phyloP scores from a whole-genome alignment of 2,797 vertebrate species.

The Botia almorhae region DNA sequence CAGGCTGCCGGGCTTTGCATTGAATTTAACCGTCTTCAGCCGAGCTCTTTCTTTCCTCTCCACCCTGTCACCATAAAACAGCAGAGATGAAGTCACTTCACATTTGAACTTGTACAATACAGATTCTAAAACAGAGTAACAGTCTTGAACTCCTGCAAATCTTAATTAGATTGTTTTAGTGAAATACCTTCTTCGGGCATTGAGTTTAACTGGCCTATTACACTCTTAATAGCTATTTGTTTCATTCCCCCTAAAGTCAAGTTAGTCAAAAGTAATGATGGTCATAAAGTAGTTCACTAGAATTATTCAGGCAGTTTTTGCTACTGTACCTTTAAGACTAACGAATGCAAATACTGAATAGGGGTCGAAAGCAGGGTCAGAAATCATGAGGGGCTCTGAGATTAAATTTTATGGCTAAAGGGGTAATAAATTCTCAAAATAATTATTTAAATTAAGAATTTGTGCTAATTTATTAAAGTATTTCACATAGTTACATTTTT shows the following conservation, averaged over 20 bases:
- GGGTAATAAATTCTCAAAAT: neutral
- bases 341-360: neutral
- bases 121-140: no score
- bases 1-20: conserved; percentile 90
- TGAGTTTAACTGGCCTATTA: no score
- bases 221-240: no score
- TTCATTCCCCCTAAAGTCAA: no score
- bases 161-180: no score
- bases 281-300: neutral
- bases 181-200: no score
- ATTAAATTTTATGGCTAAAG: neutral
- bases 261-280: neutral
- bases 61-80: conserved; percentile 78
- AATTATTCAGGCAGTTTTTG: neutral
- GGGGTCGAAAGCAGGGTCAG: neutral
- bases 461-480: neutral
- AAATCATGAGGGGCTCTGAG: neutral
- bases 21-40: conserved; percentile 98
- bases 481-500: neutral
- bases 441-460: neutral
- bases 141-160: no score
- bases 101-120: neutral
- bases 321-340: conserved; percentile 2
- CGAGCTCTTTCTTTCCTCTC: conserved; percentile 94
- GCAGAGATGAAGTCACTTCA: neutral